These are phyloP conservation scores for Parascotia fuliginaria DNA, from an alignment of 2,888 invertebrate genomes.

Conservation along the genomic window DNA sequence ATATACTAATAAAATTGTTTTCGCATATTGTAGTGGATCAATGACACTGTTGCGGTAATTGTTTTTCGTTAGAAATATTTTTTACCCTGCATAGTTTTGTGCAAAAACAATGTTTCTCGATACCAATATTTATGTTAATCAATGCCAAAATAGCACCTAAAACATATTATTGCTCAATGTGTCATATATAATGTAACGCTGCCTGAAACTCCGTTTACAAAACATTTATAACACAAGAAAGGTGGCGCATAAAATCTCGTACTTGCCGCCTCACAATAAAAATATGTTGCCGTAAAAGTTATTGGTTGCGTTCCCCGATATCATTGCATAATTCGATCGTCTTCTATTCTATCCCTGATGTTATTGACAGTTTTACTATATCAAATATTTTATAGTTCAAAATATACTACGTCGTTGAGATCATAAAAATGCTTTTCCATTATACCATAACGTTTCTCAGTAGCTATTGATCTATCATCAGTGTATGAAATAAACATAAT, in stretches of 20 bases:
- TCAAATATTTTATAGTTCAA: constrained; percentile 24
- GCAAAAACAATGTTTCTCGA: no score
- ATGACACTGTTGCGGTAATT: no score
- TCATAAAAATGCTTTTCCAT: constrained; percentile 33
- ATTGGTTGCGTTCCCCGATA: constrained; percentile 16
- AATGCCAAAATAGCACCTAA: constrained; percentile 11
- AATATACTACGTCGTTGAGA: constrained; percentile 28
- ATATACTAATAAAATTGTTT: no score
- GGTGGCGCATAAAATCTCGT: constrained; percentile 22
- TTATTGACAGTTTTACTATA: constrained; percentile 21
- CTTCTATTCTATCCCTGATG: constrained; percentile 11
- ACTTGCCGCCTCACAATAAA: constrained; percentile 19
- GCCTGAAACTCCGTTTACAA: constrained; percentile 22
- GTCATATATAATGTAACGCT: constrained; percentile 20
- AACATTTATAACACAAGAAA: constrained; percentile 22
- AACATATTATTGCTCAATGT: constrained; percentile 24
- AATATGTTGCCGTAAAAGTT: constrained; percentile 11
- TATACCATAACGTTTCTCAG: constrained; percentile 22
- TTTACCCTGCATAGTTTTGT: no score
- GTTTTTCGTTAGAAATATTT: no score
- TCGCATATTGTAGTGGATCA: no score
- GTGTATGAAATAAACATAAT: constrained; percentile 28
- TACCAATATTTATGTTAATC: no score
- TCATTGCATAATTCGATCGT: constrained; percentile 21
- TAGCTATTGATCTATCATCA: constrained; percentile 39